These are phyloP conservation scores for Hydrophis major DNA, from an alignment of 2,797 vertebrate species.

Conservation along the genomic window DNA sequence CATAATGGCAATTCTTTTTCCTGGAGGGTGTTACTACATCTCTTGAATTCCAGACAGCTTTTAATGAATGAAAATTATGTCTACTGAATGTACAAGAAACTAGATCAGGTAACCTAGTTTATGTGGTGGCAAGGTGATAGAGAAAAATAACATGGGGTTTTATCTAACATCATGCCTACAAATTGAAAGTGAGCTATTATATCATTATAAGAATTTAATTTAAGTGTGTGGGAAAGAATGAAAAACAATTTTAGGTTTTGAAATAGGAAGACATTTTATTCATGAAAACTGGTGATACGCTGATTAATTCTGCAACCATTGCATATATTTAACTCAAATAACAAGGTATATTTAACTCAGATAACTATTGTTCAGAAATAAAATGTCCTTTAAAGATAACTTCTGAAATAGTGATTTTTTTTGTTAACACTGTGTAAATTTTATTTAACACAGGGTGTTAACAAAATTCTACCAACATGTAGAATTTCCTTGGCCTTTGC, in stretches of 20 bases:
- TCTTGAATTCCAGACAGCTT: neutral
- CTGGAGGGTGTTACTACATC: neutral
- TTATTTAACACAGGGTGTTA: neutral
- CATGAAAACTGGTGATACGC: neutral
- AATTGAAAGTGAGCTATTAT: neutral
- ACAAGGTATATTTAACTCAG: too few species aligned
- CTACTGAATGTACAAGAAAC: neutral
- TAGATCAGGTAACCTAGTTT: neutral
- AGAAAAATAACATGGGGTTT: neutral
- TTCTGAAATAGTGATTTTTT: neutral
- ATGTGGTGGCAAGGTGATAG: neutral
- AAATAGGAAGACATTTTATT: neutral
- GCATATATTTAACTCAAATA: neutral
- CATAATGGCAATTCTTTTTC: neutral
- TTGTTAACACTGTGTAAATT: neutral
- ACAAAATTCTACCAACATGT: neutral
- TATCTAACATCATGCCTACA: neutral
- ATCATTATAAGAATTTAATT: neutral
- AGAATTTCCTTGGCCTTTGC: neutral
- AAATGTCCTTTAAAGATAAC: neutral
- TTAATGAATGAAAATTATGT: neutral
- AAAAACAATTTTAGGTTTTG: neutral
- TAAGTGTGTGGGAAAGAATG: neutral
- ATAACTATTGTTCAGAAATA: neutral
- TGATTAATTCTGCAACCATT: neutral